Conservation (phyloP, 1,140 invertebrate species). For the Bombyx mori region DNA sequence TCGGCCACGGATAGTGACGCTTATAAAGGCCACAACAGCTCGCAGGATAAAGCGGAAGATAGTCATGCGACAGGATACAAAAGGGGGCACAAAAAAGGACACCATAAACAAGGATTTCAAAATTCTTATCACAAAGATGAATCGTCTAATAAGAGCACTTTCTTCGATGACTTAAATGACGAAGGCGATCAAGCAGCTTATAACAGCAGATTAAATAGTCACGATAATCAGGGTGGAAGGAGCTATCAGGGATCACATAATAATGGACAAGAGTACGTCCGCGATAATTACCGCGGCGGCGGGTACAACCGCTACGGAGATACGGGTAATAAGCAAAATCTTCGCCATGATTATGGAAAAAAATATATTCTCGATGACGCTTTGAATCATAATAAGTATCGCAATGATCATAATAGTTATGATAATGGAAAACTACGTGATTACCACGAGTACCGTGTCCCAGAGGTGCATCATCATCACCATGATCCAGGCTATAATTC, state of each 20-base stretch:
- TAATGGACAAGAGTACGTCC: constrained; percentile 52
- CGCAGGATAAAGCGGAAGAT: constrained; percentile 61
- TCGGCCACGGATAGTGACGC: constrained; percentile 47
- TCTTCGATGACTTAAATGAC: constrained; percentile 75
- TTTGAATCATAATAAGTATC: constrained; percentile 56
- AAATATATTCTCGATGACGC: constrained; percentile 70
- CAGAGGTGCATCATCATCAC: constrained; percentile 30
- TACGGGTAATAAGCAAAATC: constrained; percentile 56
- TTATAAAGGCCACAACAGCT: constrained; percentile 52
- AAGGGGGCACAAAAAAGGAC: constrained; percentile 74
- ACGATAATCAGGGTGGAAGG: constrained; percentile 64
- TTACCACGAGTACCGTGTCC: constrained; percentile 37
- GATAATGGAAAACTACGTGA: constrained; percentile 52
- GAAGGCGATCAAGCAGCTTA: constrained; percentile 71
- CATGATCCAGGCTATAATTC: constrained; percentile 41
- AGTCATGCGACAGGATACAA: constrained; percentile 61
- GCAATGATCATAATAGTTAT: constrained; percentile 50
- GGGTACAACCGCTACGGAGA: constrained; percentile 67
- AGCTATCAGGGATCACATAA: constrained; percentile 64
- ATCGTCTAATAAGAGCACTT: constrained; percentile 76
- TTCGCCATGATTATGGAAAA: constrained; percentile 66
- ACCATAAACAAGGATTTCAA: constrained; percentile 72
- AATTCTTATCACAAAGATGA: constrained; percentile 79
- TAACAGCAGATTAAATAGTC: constrained; percentile 62
- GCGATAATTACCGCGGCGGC: constrained; percentile 58